These are phyloP conservation scores for Ceratotherium simum DNA, from an alignment of 2,113 vertebrate species.

Conservation along the genomic window DNA sequence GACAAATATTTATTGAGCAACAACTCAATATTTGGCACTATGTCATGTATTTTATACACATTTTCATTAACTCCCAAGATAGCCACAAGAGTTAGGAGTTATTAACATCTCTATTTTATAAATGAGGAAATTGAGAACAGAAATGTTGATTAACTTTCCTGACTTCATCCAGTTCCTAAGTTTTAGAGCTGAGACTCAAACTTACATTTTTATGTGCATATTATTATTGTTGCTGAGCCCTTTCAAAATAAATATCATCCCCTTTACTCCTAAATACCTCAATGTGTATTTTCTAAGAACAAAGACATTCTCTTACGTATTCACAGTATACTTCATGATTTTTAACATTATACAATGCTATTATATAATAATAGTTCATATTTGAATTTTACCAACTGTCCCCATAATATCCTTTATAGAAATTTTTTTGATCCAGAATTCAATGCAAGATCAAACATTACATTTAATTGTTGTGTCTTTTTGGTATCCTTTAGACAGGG, in stretches of 20 bases:
- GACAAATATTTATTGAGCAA: neutral
- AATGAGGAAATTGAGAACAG: neutral
- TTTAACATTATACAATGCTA: neutral
- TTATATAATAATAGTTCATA: neutral
- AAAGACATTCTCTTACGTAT: neutral
- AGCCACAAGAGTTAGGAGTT: neutral
- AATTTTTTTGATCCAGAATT: neutral
- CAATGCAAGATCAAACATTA: neutral
- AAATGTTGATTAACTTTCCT: neutral
- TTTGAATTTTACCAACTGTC: neutral
- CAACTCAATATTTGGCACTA: neutral
- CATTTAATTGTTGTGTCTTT: neutral
- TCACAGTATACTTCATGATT: neutral
- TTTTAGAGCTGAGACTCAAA: neutral
- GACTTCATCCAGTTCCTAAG: neutral
- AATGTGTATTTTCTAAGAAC: neutral
- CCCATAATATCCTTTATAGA: neutral
- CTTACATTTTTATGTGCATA: neutral
- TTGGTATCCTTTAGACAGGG: neutral
- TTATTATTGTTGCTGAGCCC: neutral
- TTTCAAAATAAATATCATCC: neutral
- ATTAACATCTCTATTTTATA: conserved; percentile 21
- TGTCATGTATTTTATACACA: neutral
- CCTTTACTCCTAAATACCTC: neutral
- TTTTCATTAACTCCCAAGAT: neutral